Evolutionary conservation across 2,888 invertebrate species (phyloP).

Genomic region (Dryococelus australis): DNA sequence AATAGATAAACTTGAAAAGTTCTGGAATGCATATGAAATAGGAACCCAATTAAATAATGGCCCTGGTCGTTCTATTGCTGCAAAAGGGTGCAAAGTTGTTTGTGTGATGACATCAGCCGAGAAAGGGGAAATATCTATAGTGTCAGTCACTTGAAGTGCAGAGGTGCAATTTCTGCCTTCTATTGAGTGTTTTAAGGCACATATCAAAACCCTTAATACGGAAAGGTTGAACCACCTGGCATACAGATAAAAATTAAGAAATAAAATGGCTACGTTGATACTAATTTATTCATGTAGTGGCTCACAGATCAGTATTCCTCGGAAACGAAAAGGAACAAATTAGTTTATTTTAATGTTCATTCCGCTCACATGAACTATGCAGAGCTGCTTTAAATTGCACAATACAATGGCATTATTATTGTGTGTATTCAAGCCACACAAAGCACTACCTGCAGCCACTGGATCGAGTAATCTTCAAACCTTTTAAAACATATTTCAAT

Average conservation of each 20-base stretch:
- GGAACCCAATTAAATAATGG: constrained; percentile 41
- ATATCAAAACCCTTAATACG: constrained; percentile 50
- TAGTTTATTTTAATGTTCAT: constrained; percentile 51
- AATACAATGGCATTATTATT: constrained; percentile 48
- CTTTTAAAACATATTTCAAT: constrained; percentile 49
- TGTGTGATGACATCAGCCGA: background rate
- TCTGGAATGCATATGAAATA: constrained; percentile 27
- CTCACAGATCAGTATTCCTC: constrained; percentile 48
- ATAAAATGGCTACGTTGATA: constrained; percentile 49
- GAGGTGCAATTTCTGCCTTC: constrained; percentile 48
- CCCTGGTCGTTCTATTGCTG: constrained; percentile 30
- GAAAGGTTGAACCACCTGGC: constrained; percentile 46
- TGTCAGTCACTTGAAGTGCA: constrained; percentile 45
- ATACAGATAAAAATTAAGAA: constrained; percentile 44
- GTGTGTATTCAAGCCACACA: constrained; percentile 48
- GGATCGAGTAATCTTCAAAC: constrained; percentile 48
- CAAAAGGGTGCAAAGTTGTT: background rate
- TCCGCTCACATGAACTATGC: constrained; percentile 48
- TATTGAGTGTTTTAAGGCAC: constrained; percentile 43
- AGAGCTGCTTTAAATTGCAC: constrained; percentile 48
- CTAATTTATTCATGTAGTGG: constrained; percentile 48
- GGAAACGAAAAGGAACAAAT: constrained; percentile 49
- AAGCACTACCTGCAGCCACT: constrained; percentile 42
- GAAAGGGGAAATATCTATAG: background rate
- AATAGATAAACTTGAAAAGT: constrained; percentile 46